Evolutionary conservation across 2,888 invertebrate genomes (phyloP), one percentile per base, ranked within the genome.

Genomic region (Aleiodes alternator): DNA sequence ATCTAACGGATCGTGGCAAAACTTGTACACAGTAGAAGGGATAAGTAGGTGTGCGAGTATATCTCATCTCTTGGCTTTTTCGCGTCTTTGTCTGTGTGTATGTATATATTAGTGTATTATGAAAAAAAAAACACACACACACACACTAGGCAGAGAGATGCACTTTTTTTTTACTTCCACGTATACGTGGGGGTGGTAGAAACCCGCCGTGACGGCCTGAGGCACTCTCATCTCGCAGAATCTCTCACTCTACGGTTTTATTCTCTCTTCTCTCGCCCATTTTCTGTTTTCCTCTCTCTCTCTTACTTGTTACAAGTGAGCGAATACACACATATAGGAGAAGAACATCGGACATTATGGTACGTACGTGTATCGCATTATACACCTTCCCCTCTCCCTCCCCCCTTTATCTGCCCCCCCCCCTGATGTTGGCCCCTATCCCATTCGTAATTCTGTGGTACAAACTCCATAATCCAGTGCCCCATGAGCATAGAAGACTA

Each of bases 381-480:
- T 82, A 79, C 79, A 78, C 79, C 80, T 77, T 75, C 78, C 79
- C 77, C 78, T 73, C 77, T 66, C 38, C 53, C 38, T 34, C 23
- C n/a, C 16, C n/a, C 6, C 29, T 23, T n/a, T 55, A 14, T 7
- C 16, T 43, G 29, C 50, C 61, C 23, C 59, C 61, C 68, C 56
- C 51, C 29, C 56, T 51, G 0, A 0, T 34, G 77, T 72, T 77
- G 75, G 23, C 23, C 23, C 23, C 23, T 23, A 23, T 3, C 34
- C 81, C 79, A 82, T 84, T 1, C 84, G 82, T 84, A 86, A 87
- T 87, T 84, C 82, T 84, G 82, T 83, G 83, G 81, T 84, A 82
- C 83, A 83, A 86, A 86, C 85, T 85, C 86, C 85, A 84, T 87
- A 87, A 86, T 87, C 84, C 84, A 85, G 85, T 86, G 84, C 79